Base-by-base conservation (phyloP, 1,140 invertebrate species). In the Drosophila subobscura region DNA sequence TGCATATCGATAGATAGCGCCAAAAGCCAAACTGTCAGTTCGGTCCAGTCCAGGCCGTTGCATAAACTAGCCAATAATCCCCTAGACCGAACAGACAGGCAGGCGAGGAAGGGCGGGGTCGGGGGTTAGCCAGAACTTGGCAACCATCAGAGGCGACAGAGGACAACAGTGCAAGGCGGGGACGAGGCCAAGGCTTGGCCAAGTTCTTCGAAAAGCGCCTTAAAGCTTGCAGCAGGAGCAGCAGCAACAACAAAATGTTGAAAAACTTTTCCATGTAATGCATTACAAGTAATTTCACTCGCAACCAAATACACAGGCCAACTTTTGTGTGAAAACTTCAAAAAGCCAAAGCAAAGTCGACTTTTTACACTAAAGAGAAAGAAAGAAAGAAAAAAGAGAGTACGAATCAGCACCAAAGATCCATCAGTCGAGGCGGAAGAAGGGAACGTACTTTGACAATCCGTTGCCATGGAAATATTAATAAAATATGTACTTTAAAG, bases 261-360 rank as follows among this genome's bases (percentile, higher is more conserved):
- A 10, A 77, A 88, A 86, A 88, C 61, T 86, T 86, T 77, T 58
- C 51, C 70, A 86, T 86, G 81, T 85, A 85, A 85, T 85, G 81
- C 81, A 86, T 86, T 88, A 86, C 83, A 86, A 86, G 81, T 85
- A 88, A 86, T 86, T 86, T 86, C 81, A 86, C 81, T 88, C 68
- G 77, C 73, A 67, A 72, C 47, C 70, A 53, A 58, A 79, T 50
- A 68, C 72, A 53, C 64, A 54, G 45, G 23, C 46, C 49, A 73
- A 72, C 29, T 63, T 74, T 74, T 66, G 53, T 55, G 67, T 54
- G 51, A 37, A 64, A 86, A 56, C 72, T 77, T 80, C 10, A 12
- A 71, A 76, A 77, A 83, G 67, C 79, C 75, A 76, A 79, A 64
- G 53, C 71, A 61, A 37, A 75, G 74, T 67, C 65, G 67, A 84